These are phyloP conservation scores for Sitta europaea DNA, from an alignment of 2,113 vertebrate genomes.

Conservation along the genomic window DNA sequence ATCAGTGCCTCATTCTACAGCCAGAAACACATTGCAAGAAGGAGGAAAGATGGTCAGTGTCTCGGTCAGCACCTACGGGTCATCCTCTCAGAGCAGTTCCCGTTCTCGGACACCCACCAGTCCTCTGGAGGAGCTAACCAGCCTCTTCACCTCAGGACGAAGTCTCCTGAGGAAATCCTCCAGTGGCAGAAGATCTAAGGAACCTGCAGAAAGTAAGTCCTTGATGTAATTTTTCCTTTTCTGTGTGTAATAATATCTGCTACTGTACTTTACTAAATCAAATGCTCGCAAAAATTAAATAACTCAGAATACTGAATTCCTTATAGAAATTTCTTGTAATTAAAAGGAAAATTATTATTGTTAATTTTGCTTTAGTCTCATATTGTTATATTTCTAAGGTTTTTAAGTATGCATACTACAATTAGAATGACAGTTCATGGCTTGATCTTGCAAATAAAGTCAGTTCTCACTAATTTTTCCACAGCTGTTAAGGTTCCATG, in stretches of 20 bases:
- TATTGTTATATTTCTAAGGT: neutral
- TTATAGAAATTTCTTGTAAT: neutral
- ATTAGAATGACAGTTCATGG: neutral
- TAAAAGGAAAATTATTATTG: neutral
- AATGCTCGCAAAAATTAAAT: neutral
- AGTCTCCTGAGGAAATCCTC: conserved; percentile 86
- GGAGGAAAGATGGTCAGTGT: conserved; percentile 82
- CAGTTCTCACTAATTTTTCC: neutral
- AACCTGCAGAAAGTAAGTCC: conserved; percentile 87
- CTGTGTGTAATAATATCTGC: neutral
- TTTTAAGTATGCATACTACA: neutral
- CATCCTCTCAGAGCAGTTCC: conserved; percentile 81
- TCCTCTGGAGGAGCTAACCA: conserved; percentile 89
- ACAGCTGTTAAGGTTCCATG: neutral
- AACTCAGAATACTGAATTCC: neutral
- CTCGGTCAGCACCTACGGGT: conserved; percentile 77
- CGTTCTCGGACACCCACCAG: conserved; percentile 91
- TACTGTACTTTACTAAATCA: neutral
- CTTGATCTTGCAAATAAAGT: neutral
- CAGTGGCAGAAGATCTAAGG: conserved; percentile 83
- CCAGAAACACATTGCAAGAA: conserved; percentile 85
- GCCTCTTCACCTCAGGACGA: conserved; percentile 84
- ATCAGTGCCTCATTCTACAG: conserved; percentile 82
- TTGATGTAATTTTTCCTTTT: neutral
- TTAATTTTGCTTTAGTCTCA: neutral